Evolutionary conservation across 2,113 vertebrate genomes (phyloP).

Genomic region (Poeciliopsis turrubarensis): DNA sequence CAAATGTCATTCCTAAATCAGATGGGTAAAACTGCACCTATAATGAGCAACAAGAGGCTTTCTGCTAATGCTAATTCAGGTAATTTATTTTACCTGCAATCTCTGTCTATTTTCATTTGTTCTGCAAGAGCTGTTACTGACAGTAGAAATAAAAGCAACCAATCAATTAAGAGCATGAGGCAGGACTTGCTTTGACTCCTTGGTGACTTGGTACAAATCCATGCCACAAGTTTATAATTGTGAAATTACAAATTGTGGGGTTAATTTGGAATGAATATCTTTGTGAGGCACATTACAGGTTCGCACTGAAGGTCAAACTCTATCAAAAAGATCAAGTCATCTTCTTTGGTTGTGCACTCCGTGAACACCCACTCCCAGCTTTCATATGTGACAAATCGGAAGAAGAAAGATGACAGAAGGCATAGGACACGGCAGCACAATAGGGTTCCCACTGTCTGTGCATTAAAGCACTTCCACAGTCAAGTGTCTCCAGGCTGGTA

Average conservation of each 20-base stretch:
- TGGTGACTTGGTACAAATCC: not conserved
- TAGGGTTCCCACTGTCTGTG: conserved; percentile 5
- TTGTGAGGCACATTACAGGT: not conserved
- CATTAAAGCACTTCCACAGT: conserved; percentile 10
- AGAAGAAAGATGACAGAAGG: not conserved
- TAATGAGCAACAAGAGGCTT: not conserved
- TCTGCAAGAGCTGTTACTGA: not conserved
- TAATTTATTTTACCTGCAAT: not conserved
- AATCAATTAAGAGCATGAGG: not conserved
- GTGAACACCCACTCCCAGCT: conserved; percentile 8
- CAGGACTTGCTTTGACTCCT: not conserved
- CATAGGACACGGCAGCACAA: not conserved
- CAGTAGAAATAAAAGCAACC: not conserved
- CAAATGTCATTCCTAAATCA: not conserved
- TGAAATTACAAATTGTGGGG: not conserved
- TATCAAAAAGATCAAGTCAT: conserved; percentile 44
- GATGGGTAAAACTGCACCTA: not conserved
- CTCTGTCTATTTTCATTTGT: not conserved
- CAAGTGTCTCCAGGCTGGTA: conserved; percentile 23
- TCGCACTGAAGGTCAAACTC: conserved; percentile 21
- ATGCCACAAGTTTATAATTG: not conserved
- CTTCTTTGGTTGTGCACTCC: conserved; percentile 37
- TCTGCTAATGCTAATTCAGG: not conserved
- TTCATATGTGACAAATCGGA: conserved; percentile 19
- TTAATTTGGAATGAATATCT: not conserved